Conservation (phyloP, 2,888 invertebrate genomes). For the Tortricodes alternella region DNA sequence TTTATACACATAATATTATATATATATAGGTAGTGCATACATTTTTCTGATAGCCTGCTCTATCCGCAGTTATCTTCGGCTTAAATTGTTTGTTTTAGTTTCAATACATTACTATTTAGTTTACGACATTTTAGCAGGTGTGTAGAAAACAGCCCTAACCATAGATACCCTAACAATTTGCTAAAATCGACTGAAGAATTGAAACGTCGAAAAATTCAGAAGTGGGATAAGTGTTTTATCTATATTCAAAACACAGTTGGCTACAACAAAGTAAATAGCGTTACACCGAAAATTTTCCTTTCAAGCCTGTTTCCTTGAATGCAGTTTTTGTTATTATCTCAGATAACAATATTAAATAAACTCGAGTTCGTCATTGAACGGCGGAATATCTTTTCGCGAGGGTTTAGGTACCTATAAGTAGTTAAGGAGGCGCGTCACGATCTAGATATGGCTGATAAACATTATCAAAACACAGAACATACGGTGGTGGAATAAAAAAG, state of each 20-base stretch:
- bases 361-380: slow-evolving; percentile 32
- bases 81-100: too few species aligned
- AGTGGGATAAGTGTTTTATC: background rate
- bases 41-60: too few species aligned
- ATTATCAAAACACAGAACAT: slow-evolving; percentile 38
- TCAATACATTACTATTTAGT: too few species aligned
- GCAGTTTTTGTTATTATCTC: slow-evolving; percentile 29
- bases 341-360: slow-evolving; percentile 28
- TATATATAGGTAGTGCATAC: too few species aligned
- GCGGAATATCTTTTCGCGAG: slow-evolving; percentile 38
- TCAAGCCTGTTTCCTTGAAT: slow-evolving; percentile 26
- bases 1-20: too few species aligned
- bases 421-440: slow-evolving; percentile 37
- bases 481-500: slow-evolving; percentile 29
- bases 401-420: background rate
- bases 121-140: too few species aligned
- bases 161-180: background rate
- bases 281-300: slow-evolving; percentile 13
- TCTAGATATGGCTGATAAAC: slow-evolving; percentile 34
- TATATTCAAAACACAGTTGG: background rate
- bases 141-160: too few species aligned
- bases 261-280: background rate
- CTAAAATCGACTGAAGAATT: background rate
- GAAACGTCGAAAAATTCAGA: background rate
- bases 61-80: too few species aligned